Percentiles rank a stretch among this genome's conserved stretches.
Conservation (phyloP, 2,113 vertebrate species). For the Ia io region DNA sequence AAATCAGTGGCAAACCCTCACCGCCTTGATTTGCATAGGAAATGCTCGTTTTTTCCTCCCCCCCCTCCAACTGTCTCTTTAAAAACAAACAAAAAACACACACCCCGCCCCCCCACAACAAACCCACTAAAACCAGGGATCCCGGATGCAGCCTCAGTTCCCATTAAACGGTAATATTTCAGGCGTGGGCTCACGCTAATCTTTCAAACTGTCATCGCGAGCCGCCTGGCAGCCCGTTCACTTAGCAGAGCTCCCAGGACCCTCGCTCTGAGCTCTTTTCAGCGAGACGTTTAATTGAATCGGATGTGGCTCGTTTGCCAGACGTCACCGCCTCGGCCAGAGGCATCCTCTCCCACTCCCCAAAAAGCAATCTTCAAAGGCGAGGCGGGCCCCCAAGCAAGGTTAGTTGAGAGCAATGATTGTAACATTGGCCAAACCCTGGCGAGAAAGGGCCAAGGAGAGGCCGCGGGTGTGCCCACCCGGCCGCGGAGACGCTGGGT, state of each 20-base stretch:
- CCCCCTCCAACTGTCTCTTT: slow-evolving; percentile 28
- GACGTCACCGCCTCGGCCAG: slow-evolving; percentile 64
- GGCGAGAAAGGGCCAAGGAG: neutral
- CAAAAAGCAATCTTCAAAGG: slow-evolving; percentile 53
- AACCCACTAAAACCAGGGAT: slow-evolving; percentile 38
- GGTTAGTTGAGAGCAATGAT: neutral
- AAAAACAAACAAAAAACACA: neutral
- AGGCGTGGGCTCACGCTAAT: slow-evolving; percentile 60
- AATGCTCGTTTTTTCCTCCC: slow-evolving; percentile 28
- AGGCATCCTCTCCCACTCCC: slow-evolving; percentile 43
- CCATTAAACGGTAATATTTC: slow-evolving; percentile 79
- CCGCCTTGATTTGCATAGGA: slow-evolving; percentile 21
- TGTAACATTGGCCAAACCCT: neutral
- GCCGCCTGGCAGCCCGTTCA: slow-evolving; percentile 29
- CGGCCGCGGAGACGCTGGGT: rapidly evolving
- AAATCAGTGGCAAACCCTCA: slow-evolving; percentile 43
- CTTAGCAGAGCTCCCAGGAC: slow-evolving; percentile 54
- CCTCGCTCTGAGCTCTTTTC: slow-evolving; percentile 45
- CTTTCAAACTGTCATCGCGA: slow-evolving; percentile 75
- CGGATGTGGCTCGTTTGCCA: slow-evolving; percentile 72
- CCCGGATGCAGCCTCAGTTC: slow-evolving; percentile 62
- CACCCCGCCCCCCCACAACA: neutral
- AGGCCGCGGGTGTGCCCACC: neutral
- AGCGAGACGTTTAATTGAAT: slow-evolving; percentile 73
- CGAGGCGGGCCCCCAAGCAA: neutral